Evolutionary conservation across 1,140 invertebrate species (phyloP), one percentile per base, ranked within the genome.

Genomic region (Monochamus saltuarius): DNA sequence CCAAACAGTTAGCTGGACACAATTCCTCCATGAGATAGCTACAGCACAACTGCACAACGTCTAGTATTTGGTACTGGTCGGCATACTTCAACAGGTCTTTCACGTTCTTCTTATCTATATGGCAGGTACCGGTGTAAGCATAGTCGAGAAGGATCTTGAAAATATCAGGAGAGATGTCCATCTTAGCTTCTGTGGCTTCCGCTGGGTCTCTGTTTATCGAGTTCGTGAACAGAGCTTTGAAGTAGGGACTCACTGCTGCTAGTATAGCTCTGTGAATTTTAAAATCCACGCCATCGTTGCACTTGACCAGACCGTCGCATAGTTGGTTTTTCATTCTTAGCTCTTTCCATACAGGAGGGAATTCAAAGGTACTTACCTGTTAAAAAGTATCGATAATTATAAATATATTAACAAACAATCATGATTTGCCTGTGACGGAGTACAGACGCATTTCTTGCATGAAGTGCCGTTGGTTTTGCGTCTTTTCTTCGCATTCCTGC

Each of bases 171-270:
- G 80, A 76, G 22, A 80, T 77, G 62, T 80, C 79, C 10, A 83
- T 77, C 59, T 75, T 77, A 54, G 82, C 78, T 72, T 81, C 77
- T 7, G 73, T 79, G 49, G 77, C 77, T 65, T 84, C 83, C 34
- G 76, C 74, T 59, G 79, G 69, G 14, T 78, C 80, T 64, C 78
- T 77, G 57, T 81, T 80, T 47, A 85, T 77, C 8, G 81, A 82
- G 69, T 86, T 87, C 37, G 84, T 83, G 73, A 89, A 88, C 59
- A 88, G 56, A 9, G 73, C 73, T 60, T 82, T 81, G 73, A 89
- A 88, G 73, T 86, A 89, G 9, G 85, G 84, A 74, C 85, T 87
- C 37, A 82, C 81, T 2, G 85, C 82, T 6, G 85, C 84, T 60
- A 89, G 72, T 60, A 89, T 84, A 7, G 82, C 82, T 56, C 87